Evolutionary conservation across 2,113 vertebrate genomes (phyloP), one percentile per base, ranked within the genome.

Genomic region (Tenebrosternarchus preto): DNA sequence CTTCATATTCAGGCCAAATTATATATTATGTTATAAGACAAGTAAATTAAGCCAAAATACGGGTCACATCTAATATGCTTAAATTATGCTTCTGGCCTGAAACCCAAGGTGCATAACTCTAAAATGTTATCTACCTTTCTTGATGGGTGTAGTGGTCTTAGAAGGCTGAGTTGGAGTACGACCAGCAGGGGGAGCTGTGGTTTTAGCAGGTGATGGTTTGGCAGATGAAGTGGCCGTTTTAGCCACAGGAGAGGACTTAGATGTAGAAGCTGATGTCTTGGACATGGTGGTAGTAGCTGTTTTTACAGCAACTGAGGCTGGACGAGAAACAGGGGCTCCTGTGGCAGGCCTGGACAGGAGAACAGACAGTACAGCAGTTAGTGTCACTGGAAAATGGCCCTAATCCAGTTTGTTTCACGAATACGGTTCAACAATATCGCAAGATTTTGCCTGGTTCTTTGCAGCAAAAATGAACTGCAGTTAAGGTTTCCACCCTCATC

Each of bases 171-270:
- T 81, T 31, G 86, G 78, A 79, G 85, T 77, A 77, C 90, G 92
- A 77, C 88, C 90, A 92, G 85, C 88, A 93, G 92, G 87, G 84
- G 92, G 92, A 5, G 91, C 88, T 66, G 88, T 86, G 74, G 89
- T 71, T 89, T 89, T 93, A 85, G 91, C 69, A 61, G 91, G 82
- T 56, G 91, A 83, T 9, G 88, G 76, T 84, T 88, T 93, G 78
- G 75, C 73, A 20, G 79, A 24, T 4, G 87, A 61, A 0, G 87
- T 0, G 59, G 84, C 46, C 9, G 85, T 81, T 77, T 78, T 68
- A 22, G 85, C 25, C 79, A 89, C 68, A n/a, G 90, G 90, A 7
- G 88, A 85, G 68, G 92, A 63, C 63, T 79, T 82, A 17, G 84
- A 66, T 53, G 67, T 33, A 2, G 81, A 33, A 67, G 84, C 24